Percentiles rank a stretch among this genome's conserved stretches.
These are phyloP conservation scores for Palaemon carinicauda DNA, from an alignment of 1,140 invertebrate species.

Conservation along the genomic window DNA sequence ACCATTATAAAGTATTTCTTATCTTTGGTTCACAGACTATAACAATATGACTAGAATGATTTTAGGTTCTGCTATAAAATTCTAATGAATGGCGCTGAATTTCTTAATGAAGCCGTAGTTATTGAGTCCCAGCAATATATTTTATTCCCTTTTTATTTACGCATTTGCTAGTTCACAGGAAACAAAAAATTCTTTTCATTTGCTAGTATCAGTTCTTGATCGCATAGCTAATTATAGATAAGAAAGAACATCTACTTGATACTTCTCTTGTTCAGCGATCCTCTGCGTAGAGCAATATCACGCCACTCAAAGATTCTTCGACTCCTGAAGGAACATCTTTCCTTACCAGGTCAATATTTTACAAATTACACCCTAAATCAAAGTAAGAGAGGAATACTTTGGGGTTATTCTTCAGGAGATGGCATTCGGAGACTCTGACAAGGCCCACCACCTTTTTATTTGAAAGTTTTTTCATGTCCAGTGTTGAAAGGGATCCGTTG, in stretches of 20 bases:
- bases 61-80: no score
- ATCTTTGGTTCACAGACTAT: no score
- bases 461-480: slow-evolving; percentile 6
- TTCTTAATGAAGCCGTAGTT: slow-evolving; percentile 14
- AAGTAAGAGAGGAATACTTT: slow-evolving; percentile 33
- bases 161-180: neutral
- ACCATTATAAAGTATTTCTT: no score
- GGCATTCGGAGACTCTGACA: slow-evolving; percentile 37
- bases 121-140: neutral
- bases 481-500: neutral
- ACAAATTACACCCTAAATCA: neutral
- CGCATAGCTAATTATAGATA: neutral
- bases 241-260: slow-evolving; percentile 7
- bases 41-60: no score
- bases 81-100: neutral
- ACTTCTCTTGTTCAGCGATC: neutral
- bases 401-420: slow-evolving; percentile 20
- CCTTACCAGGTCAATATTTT: neutral
- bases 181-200: slow-evolving; percentile 2
- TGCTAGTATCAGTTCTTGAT: neutral
- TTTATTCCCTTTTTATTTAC: neutral
- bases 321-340: neutral
- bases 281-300: slow-evolving; percentile 10
- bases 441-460: neutral
- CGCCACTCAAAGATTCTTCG: slow-evolving; percentile 6